Conservation (phyloP, 37 sponge, comb jelly and placozoan species). For the Mnemiopsis leidyi region DNA sequence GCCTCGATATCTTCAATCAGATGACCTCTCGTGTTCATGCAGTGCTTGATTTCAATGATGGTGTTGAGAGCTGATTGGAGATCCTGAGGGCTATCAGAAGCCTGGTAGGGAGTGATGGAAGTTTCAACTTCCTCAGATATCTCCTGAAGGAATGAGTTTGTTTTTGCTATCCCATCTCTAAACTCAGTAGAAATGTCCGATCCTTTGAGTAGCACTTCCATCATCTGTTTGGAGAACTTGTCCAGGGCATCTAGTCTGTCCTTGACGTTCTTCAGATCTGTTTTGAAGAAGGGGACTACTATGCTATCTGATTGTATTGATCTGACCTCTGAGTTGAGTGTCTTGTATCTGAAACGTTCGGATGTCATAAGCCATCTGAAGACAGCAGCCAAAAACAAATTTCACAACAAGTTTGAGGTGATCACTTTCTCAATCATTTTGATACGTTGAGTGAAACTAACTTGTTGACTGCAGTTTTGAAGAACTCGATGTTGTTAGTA, state of each 20-base stretch:
- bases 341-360: not conserved
- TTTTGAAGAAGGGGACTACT: slow-evolving; percentile 54
- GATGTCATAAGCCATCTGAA: no score
- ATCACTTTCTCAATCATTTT: no score
- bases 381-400: not conserved
- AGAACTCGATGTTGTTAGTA: slow-evolving; percentile 14
- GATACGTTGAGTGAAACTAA: not conserved
- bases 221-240: slow-evolving; percentile 26
- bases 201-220: slow-evolving; percentile 46
- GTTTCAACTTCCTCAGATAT: slow-evolving; percentile 42
- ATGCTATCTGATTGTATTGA: slow-evolving; percentile 52
- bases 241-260: slow-evolving; percentile 34
- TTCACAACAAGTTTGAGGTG: not conserved
- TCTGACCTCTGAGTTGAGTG: slow-evolving; percentile 5
- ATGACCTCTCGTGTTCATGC: slow-evolving; percentile 6
- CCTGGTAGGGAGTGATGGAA: slow-evolving; percentile 8
- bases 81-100: slow-evolving; percentile 2
- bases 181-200: slow-evolving; percentile 27
- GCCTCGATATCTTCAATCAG: slow-evolving; percentile 52
- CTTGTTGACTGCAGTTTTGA: slow-evolving; percentile 52
- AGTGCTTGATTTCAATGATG: slow-evolving; percentile 26
- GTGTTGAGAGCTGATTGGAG: slow-evolving; percentile 60
- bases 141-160: slow-evolving; percentile 18
- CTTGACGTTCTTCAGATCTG: slow-evolving; percentile 54
- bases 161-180: slow-evolving; percentile 13